A percentile compares a stretch with the other conserved stretches of the same genome.
These are phyloP conservation scores for Heliconius ismenius DNA, from an alignment of 2,888 invertebrate species.

Conservation along the genomic window DNA sequence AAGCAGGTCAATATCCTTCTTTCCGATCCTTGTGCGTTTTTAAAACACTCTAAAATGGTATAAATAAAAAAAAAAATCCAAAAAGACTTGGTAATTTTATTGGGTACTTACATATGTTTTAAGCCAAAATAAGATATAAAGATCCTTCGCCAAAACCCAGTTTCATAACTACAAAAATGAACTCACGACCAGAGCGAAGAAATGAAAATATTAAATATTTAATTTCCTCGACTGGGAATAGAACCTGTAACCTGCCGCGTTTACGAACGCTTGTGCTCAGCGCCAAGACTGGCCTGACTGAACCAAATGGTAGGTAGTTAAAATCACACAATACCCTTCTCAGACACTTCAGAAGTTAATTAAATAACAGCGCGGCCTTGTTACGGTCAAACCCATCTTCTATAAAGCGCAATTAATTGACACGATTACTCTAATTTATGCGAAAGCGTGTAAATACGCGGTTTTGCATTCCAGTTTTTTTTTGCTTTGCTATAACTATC, in stretches of 20 bases:
- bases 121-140: no score
- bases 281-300: neutral
- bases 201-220: no score
- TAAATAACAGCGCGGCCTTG: slow-evolving; percentile 29
- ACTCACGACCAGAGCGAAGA: no score
- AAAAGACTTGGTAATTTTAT: neutral
- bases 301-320: neutral
- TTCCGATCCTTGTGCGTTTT: neutral
- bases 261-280: neutral
- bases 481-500: slow-evolving; percentile 19
- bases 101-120: neutral
- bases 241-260: no score
- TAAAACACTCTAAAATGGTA: no score
- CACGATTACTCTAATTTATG: slow-evolving; percentile 44
- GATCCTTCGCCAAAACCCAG: no score
- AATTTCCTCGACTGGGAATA: no score
- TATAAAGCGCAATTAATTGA: slow-evolving; percentile 41
- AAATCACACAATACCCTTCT: slow-evolving; percentile 5
- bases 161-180: no score
- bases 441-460: slow-evolving; percentile 46
- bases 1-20: slow-evolving; percentile 4
- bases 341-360: slow-evolving; percentile 10
- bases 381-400: slow-evolving; percentile 31
- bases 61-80: no score
- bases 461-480: slow-evolving; percentile 44